Evolutionary conservation across 1,140 invertebrate species (phyloP), one percentile per base, ranked within the genome.

Genomic region (Dysdera silvatica): DNA sequence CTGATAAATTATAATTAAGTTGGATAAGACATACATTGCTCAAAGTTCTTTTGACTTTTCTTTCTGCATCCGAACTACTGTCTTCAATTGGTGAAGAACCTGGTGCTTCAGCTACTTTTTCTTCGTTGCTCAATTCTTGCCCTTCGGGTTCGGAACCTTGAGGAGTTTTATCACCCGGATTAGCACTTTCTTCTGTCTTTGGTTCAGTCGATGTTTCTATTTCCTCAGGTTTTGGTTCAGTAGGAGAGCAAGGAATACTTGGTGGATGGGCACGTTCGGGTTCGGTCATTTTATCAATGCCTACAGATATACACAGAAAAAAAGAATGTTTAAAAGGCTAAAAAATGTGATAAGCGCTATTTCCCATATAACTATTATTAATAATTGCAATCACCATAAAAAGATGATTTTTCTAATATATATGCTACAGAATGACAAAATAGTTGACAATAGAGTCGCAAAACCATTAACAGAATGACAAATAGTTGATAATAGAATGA

Each of bases 301-400:
- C 87, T 85, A 71, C 37, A 67, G 75, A 53, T 68, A 28, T 95
- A 75, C 96, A 97, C 67, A 99, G 80, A 80, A 99, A 99, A 95
- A 95, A 99, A 0, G 95, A 95, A 4, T 95, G 98, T 73, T 91
- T 95, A 79, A 99, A 99, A 41, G 94, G 94, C 77, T 79, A 67
- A 7, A 69, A 70, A 63, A 63, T 24, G 58, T n/a, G 1, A 20
- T 16, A 2, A n/a, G n/a, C n/a, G n/a, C n/a, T n/a, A n/a, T n/a
- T n/a, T n/a, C n/a, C n/a, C n/a, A n/a, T n/a, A n/a, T n/a, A n/a
- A n/a, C n/a, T n/a, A n/a, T n/a, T n/a, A n/a, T n/a, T n/a, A n/a
- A n/a, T n/a, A n/a, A n/a, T n/a, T n/a, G n/a, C n/a, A n/a, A n/a
- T n/a, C n/a, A n/a, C n/a, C n/a, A n/a, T n/a, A n/a, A n/a, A n/a